phyloP scores from a whole-genome alignment of 2,113 vertebrate species.

The Anguilla japonica region DNA sequence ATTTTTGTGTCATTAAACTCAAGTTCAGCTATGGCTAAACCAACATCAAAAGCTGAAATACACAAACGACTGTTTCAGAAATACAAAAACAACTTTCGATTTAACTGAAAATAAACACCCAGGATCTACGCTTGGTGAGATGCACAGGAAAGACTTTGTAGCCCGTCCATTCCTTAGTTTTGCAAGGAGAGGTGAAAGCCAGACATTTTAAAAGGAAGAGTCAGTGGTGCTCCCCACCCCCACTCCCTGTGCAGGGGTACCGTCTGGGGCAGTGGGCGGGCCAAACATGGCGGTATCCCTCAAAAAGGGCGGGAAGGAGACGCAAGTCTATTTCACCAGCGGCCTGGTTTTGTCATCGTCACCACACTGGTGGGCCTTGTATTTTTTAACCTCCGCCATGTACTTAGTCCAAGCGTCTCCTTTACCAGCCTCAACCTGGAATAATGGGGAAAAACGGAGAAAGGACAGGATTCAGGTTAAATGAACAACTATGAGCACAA shows the following conservation, averaged over 20 bases:
- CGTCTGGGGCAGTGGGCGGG: conserved; percentile 32
- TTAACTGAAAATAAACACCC: conserved; percentile 1
- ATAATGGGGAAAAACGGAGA: neutral
- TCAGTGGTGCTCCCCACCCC: conserved; percentile 34
- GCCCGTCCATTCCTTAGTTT: neutral
- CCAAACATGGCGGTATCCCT: conserved; percentile 21
- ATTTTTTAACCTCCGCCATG: conserved; percentile 98
- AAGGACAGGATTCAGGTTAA: too few relatives aligned
- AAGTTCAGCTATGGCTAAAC: conserved; percentile 36
- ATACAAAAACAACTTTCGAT: conserved; percentile 26
- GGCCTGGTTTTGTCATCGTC: conserved; percentile 95
- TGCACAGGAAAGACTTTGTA: neutral
- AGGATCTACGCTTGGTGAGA: neutral
- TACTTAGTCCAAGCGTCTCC: conserved; percentile 94
- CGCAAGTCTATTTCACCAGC: conserved; percentile 82
- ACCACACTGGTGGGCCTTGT: conserved; percentile 94
- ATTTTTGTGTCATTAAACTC: conserved; percentile 14
- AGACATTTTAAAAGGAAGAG: conserved; percentile 7
- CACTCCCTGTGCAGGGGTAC: conserved; percentile 45
- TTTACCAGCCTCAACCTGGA: conserved; percentile 81
- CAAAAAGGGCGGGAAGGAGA: neutral
- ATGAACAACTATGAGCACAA: neutral
- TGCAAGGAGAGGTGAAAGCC: conserved; percentile 15
- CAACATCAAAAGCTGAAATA: conserved; percentile 34
- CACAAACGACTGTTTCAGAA: conserved; percentile 30